Evolutionary conservation across 1,140 invertebrate genomes (phyloP).

Genomic region (Zaprionus ornatus): DNA sequence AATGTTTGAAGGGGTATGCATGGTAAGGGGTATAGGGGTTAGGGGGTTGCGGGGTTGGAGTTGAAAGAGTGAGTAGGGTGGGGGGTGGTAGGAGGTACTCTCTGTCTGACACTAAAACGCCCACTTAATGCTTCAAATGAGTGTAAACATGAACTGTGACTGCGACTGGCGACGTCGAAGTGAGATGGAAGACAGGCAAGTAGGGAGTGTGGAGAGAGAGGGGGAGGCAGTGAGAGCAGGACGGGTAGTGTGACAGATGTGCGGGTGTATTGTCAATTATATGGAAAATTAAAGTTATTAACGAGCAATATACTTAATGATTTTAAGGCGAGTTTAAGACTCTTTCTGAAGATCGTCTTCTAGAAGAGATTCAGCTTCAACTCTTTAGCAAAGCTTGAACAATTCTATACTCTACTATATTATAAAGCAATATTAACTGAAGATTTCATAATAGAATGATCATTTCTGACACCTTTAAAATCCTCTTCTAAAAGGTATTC

Average conservation of each 20-base stretch:
- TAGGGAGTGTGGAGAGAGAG: background rate
- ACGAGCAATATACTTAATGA: background rate
- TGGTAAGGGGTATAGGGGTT: background rate
- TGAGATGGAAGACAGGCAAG: background rate
- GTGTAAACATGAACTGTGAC: slow-evolving; percentile 44
- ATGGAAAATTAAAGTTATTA: slow-evolving; percentile 29
- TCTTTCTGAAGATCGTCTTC: background rate
- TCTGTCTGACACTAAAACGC: slow-evolving; percentile 52
- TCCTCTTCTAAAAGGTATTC: too few relatives aligned
- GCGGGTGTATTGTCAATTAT: slow-evolving; percentile 27
- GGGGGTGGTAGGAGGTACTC: slow-evolving; percentile 5
- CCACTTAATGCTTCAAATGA: slow-evolving; percentile 51
- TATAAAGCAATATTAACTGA: too few relatives aligned
- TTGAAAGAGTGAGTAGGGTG: background rate
- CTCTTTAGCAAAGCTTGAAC: too few relatives aligned
- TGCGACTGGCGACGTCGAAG: background rate
- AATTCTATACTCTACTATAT: too few relatives aligned
- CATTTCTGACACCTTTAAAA: too few relatives aligned
- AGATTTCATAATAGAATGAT: too few relatives aligned
- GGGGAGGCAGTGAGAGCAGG: too few relatives aligned
- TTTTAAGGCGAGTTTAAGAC: background rate
- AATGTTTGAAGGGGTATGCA: slow-evolving; percentile 2
- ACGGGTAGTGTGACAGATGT: slow-evolving; percentile 22
- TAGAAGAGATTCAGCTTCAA: too few relatives aligned
- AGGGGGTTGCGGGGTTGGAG: background rate